A percentile compares a stretch with the other conserved stretches of the same genome.
Conservation (phyloP, 2,888 invertebrate species). For the Trissolcus japonicus region DNA sequence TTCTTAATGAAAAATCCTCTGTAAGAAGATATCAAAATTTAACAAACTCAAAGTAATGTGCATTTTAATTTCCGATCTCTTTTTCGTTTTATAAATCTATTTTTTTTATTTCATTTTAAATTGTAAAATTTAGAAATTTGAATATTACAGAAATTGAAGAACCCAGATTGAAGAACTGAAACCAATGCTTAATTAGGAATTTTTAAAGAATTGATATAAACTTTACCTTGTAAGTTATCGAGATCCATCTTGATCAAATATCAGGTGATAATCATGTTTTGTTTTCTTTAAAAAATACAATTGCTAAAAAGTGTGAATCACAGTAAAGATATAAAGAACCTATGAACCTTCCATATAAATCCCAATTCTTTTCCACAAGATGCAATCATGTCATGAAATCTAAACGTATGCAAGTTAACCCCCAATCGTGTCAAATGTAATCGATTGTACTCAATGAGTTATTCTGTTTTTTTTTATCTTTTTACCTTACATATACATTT, state of each 20-base stretch:
- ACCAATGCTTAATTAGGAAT: no score
- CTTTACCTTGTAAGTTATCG: no score
- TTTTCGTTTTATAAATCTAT: not conserved
- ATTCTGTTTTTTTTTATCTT: not conserved
- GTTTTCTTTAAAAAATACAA: no score
- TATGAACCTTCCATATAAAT: no score
- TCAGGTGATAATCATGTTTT: no score
- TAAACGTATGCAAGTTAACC: not conserved
- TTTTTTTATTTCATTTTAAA: not conserved
- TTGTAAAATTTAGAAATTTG: not conserved
- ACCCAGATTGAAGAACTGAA: no score
- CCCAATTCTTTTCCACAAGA: not conserved
- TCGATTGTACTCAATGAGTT: not conserved
- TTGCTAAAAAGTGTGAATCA: no score
- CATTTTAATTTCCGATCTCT: not conserved
- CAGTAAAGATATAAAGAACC: no score
- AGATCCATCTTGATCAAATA: no score
- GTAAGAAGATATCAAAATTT: not conserved
- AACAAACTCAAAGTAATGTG: no score
- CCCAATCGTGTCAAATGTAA: not conserved
- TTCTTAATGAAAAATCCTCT: not conserved
- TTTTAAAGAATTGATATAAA: no score
- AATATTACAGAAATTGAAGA: not conserved
- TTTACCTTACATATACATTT: not conserved
- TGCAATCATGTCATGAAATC: constrained; percentile 4